A percentile compares a stretch with the other conserved stretches of the same genome.
These are phyloP conservation scores for Excalfactoria chinensis DNA, from an alignment of 2,113 vertebrate species.

Conservation along the genomic window DNA sequence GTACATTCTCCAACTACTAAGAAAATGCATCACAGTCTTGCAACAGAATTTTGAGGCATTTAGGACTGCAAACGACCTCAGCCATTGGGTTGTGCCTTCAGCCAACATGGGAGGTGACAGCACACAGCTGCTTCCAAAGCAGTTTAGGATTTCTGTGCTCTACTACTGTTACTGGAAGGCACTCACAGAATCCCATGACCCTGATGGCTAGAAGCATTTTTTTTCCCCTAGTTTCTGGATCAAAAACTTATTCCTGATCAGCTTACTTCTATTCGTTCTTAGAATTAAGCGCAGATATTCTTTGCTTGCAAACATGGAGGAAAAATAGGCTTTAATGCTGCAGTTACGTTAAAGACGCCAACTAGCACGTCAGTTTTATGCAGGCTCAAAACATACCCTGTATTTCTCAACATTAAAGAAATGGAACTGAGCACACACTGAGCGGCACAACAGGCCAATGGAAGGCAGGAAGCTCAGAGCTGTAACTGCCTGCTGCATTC, in stretches of 20 bases:
- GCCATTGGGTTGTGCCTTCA: neutral
- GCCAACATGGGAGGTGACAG: constrained; percentile 13
- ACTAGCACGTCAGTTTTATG: neutral
- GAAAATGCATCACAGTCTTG: neutral
- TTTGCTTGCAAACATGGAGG: neutral
- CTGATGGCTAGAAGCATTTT: neutral
- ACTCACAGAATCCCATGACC: constrained; percentile 36
- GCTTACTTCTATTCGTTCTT: neutral
- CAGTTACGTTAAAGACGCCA: neutral
- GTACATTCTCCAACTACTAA: neutral
- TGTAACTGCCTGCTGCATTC: constrained; percentile 32
- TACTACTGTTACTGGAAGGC: constrained; percentile 44
- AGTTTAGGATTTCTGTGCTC: constrained; percentile 38
- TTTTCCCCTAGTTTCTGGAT: neutral
- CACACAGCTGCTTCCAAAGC: constrained; percentile 7
- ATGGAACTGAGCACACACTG: neutral
- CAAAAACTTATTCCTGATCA: neutral
- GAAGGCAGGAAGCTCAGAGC: constrained; percentile 55
- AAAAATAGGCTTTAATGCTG: neutral
- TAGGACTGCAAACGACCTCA: neutral
- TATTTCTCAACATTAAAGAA: constrained; percentile 23
- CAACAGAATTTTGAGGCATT: constrained; percentile 6
- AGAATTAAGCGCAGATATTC: neutral
- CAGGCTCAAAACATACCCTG: neutral
- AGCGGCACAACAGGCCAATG: neutral